Conservation (phyloP, 2,888 invertebrate species). For the Serrognathus titanus region DNA sequence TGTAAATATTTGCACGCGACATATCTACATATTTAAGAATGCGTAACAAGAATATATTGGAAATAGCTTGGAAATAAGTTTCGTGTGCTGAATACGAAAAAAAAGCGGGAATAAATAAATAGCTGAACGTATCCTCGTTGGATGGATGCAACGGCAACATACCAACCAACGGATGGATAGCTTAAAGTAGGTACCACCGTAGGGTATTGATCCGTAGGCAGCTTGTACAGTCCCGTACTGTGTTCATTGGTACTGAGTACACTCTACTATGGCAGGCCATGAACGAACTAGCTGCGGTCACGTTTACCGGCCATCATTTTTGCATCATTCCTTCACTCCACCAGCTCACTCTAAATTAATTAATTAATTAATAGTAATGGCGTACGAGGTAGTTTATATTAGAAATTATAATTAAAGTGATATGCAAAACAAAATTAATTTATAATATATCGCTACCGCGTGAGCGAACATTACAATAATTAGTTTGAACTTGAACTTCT, state of each 20-base stretch:
- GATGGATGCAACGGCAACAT: not conserved
- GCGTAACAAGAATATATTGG: not conserved
- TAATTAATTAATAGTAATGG: no score
- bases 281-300: conserved; percentile 8
- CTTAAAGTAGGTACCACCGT: conserved; percentile 12
- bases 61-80: conserved; percentile 1
- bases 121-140: conserved; percentile 6
- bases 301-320: conserved; percentile 6
- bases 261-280: conserved; percentile 6
- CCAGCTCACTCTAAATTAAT: no score
- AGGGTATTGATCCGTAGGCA: conserved; percentile 17
- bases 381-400: not conserved
- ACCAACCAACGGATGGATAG: conserved; percentile 6
- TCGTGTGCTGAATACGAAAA: not conserved
- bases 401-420: not conserved
- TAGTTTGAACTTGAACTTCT: conserved; percentile 2
- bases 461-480: not conserved
- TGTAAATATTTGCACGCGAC: no score
- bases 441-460: not conserved
- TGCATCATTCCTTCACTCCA: no score
- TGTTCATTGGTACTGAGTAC: conserved; percentile 3
- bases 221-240: conserved; percentile 9
- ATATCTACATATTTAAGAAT: not conserved
- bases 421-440: conserved; percentile 1
- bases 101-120: conserved; percentile 7